Evolutionary conservation across 2,888 invertebrate species (phyloP).

Genomic region (Drosophila koepferae): DNA sequence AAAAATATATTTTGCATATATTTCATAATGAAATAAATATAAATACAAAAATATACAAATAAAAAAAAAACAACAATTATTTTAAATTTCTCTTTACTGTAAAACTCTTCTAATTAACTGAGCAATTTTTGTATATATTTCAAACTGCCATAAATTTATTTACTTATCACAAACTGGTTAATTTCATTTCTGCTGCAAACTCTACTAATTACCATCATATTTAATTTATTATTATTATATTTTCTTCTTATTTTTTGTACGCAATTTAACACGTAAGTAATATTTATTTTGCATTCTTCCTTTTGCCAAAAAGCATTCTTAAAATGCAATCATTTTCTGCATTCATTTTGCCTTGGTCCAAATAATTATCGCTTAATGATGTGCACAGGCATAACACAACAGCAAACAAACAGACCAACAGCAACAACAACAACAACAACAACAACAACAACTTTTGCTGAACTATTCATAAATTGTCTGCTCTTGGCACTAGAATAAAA

Average conservation of each 20-base stretch:
- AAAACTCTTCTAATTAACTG: neutral
- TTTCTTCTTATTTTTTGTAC: neutral
- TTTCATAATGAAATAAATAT: neutral
- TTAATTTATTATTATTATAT: neutral
- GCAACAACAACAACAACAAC: constrained; percentile 25
- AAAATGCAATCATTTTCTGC: constrained; percentile 49
- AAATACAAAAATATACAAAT: no score
- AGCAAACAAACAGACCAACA: constrained; percentile 32
- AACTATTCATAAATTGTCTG: constrained; percentile 68
- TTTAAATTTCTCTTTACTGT: no score
- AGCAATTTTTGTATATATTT: neutral
- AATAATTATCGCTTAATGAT: constrained; percentile 81
- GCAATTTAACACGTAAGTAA: constrained; percentile 1
- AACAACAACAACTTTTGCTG: constrained; percentile 19
- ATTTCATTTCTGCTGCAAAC: neutral
- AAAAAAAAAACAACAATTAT: no score
- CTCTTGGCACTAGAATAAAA: constrained; percentile 63
- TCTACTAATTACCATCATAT: constrained; percentile 3
- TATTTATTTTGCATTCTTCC: constrained; percentile 13
- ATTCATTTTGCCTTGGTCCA: constrained; percentile 33
- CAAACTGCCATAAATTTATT: neutral
- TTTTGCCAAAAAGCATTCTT: constrained; percentile 6
- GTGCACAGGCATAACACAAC: constrained; percentile 55
- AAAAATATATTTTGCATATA: neutral
- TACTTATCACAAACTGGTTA: neutral